Evolutionary conservation across 2,888 invertebrate genomes (phyloP).

Genomic region (Polydrusus cervinus): DNA sequence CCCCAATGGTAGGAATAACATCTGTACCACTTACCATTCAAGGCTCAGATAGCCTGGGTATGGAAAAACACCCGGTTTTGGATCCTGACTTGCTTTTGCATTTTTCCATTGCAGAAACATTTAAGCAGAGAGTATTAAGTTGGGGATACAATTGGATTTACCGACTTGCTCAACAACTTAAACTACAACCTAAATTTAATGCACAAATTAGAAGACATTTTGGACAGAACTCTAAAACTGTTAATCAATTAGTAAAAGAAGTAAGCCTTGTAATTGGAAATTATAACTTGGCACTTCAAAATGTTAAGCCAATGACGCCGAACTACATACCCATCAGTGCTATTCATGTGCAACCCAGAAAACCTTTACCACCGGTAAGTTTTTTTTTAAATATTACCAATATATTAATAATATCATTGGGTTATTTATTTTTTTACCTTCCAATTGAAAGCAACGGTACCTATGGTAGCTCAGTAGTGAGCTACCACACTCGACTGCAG

Average conservation of each 20-base stretch:
- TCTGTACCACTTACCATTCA: conserved; percentile 61
- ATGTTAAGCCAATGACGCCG: conserved; percentile 59
- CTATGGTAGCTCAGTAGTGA: too few species aligned
- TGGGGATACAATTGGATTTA: conserved; percentile 52
- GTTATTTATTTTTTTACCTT: too few species aligned
- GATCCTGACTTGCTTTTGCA: conserved; percentile 64
- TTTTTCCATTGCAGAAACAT: conserved; percentile 60
- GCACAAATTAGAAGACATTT: conserved; percentile 57
- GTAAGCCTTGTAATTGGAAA: conserved; percentile 61
- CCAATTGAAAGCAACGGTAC: too few species aligned
- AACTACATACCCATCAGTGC: conserved; percentile 60
- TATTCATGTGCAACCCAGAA: conserved; percentile 60
- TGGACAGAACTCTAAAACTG: conserved; percentile 56
- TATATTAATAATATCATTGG: too few species aligned
- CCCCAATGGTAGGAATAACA: conserved; percentile 66
- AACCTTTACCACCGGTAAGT: conserved; percentile 62
- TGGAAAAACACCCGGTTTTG: conserved; percentile 65
- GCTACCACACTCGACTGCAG: too few species aligned
- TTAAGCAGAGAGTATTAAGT: conserved; percentile 62
- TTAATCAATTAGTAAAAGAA: conserved; percentile 58
- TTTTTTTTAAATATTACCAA: background rate
- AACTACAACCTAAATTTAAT: conserved; percentile 53
- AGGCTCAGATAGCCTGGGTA: conserved; percentile 62
- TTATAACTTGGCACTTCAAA: conserved; percentile 59
- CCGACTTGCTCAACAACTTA: conserved; percentile 26